Conservation (phyloP, 1,140 invertebrate genomes). For the Drosophila seguyi region DNA sequence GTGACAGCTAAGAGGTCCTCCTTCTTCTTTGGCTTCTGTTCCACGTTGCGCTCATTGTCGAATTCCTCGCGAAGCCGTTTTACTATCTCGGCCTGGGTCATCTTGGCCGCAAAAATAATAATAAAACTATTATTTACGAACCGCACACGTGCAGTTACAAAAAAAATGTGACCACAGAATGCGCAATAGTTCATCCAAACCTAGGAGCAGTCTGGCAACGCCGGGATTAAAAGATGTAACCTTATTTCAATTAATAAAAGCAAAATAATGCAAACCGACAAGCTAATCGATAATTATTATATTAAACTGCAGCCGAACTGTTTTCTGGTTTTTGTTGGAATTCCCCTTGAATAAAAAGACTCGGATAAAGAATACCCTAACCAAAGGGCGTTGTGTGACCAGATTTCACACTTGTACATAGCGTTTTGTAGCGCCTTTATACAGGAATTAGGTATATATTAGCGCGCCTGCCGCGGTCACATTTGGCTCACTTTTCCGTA, state of each 20-base stretch:
- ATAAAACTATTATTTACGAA: slow-evolving; percentile 19
- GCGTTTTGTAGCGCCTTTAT: background rate
- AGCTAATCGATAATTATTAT: background rate
- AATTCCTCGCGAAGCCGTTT: slow-evolving; percentile 44
- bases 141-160: slow-evolving; percentile 47
- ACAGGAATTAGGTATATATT: slow-evolving; percentile 7
- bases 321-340: background rate
- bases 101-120: slow-evolving; percentile 21
- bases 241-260: too few species aligned
- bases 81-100: slow-evolving; percentile 27
- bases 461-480: slow-evolving; percentile 24
- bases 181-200: background rate
- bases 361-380: background rate
- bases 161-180: slow-evolving; percentile 9
- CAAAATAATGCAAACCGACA: background rate
- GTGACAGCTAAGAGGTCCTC: slow-evolving; percentile 13
- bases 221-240: background rate
- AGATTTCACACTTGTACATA: background rate
- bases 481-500: slow-evolving; percentile 57
- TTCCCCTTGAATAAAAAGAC: background rate
- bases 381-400: background rate
- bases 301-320: background rate
- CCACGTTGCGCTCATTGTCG: slow-evolving; percentile 9
- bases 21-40: slow-evolving; percentile 14
- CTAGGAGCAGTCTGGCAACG: background rate